Percentiles rank a stretch among this genome's conserved stretches.
Evolutionary conservation across 2,113 vertebrate species (phyloP).

Genomic region (Sinocyclocheilus rhinocerous): DNA sequence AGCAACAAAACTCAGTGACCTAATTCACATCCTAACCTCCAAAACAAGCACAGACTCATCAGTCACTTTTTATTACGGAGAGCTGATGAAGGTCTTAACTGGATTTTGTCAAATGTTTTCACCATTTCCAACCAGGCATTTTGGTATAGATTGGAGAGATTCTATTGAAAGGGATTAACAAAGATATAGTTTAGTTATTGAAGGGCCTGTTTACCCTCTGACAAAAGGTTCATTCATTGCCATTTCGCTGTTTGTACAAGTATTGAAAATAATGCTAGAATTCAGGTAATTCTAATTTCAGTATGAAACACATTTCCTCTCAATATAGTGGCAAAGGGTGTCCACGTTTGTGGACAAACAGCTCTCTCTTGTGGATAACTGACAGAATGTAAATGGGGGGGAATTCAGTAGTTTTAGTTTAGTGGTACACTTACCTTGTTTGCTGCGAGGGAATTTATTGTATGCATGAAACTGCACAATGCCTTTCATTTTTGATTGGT

Average conservation of each 20-base stretch:
- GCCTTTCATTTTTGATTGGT: neutral
- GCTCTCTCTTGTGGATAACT: constrained; percentile 21
- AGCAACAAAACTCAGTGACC: constrained; percentile 47
- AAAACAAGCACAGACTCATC: neutral
- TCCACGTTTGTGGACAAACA: neutral
- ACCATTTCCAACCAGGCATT: neutral
- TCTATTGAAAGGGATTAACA: neutral
- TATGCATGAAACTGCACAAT: constrained; percentile 23
- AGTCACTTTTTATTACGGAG: neutral
- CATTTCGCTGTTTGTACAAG: neutral
- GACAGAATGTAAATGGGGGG: neutral
- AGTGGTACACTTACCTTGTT: neutral
- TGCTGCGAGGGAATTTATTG: constrained; percentile 41
- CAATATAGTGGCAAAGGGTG: neutral
- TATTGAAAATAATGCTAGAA: neutral
- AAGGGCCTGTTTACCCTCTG: neutral
- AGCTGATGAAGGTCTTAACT: neutral
- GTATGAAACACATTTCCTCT: neutral
- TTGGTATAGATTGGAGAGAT: neutral
- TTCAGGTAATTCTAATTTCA: neutral
- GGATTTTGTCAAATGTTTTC: neutral
- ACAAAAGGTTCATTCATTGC: neutral
- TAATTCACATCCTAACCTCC: neutral
- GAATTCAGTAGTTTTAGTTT: neutral
- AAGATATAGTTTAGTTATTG: neutral